phyloP scores from a whole-genome alignment of 2,888 invertebrate species.

The Harpalus rufipes region DNA sequence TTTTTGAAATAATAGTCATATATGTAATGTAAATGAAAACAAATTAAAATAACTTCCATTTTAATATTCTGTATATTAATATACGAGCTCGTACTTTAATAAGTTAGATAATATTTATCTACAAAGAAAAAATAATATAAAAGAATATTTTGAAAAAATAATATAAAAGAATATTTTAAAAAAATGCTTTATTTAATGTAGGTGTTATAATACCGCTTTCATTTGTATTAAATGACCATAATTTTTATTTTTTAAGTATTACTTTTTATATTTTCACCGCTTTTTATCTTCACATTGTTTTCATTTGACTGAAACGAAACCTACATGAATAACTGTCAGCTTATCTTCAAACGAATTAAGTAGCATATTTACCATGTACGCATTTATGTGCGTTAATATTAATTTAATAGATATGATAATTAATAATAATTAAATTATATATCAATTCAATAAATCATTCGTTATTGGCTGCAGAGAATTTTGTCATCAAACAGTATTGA shows the following conservation, averaged over 20 bases:
- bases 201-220: not conserved
- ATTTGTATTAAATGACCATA: not conserved
- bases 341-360: not conserved
- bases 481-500: slow-evolving; percentile 38
- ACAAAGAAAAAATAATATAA: not conserved
- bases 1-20: too few relatives aligned
- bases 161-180: not conserved
- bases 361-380: not conserved
- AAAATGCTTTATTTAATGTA: not conserved
- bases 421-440: not conserved
- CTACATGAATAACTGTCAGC: not conserved
- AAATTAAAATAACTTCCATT: too few relatives aligned
- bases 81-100: not conserved
- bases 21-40: too few relatives aligned
- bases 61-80: too few relatives aligned
- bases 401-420: not conserved
- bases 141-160: not conserved
- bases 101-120: not conserved
- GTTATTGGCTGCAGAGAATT: not conserved
- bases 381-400: not conserved
- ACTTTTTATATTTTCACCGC: not conserved
- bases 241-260: not conserved
- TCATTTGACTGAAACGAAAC: not conserved
- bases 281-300: slow-evolving; percentile 15
- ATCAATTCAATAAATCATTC: not conserved